These are phyloP conservation scores for Archocentrus centrarchus DNA, from an alignment of 2,113 vertebrate genomes.

Conservation along the genomic window DNA sequence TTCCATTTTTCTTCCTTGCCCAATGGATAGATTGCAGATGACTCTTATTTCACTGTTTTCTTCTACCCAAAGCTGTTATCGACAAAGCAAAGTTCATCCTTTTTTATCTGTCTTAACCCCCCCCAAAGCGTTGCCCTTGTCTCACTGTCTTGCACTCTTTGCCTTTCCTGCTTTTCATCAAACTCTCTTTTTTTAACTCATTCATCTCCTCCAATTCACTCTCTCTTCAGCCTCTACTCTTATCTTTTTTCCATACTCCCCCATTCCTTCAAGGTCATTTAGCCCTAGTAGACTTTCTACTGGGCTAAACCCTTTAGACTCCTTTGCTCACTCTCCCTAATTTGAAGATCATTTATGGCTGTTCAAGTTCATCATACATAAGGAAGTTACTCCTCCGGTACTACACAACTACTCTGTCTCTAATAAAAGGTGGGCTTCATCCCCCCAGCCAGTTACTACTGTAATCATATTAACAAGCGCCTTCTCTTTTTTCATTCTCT, in stretches of 20 bases:
- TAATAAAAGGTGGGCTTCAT: slow-evolving; percentile 22
- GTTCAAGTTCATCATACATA: slow-evolving; percentile 43
- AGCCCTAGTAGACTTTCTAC: neutral
- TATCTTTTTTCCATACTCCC: neutral
- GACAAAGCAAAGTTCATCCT: slow-evolving; percentile 20
- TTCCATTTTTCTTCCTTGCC: neutral
- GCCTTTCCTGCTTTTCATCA: neutral
- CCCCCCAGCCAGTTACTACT: slow-evolving; percentile 8
- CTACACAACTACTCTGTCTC: neutral
- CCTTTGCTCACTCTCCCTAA: neutral
- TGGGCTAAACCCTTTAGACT: slow-evolving; percentile 6
- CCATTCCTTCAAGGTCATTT: slow-evolving; percentile 22
- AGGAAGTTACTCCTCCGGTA: slow-evolving; percentile 5
- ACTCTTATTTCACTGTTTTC: neutral
- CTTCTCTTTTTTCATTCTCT: neutral
- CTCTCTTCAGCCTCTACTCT: neutral
- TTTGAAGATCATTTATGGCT: slow-evolving; percentile 25
- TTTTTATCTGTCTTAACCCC: neutral
- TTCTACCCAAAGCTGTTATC: slow-evolving; percentile 8
- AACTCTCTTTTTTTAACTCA: neutral
- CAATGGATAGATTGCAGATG: slow-evolving; percentile 4
- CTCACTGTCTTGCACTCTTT: slow-evolving; percentile 3
- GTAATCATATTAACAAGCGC: neutral
- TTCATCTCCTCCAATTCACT: neutral
- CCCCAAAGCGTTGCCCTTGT: neutral